Evolutionary conservation across 2,888 invertebrate species (phyloP), one percentile per base, ranked within the genome.

Genomic region (Volucella inanis): DNA sequence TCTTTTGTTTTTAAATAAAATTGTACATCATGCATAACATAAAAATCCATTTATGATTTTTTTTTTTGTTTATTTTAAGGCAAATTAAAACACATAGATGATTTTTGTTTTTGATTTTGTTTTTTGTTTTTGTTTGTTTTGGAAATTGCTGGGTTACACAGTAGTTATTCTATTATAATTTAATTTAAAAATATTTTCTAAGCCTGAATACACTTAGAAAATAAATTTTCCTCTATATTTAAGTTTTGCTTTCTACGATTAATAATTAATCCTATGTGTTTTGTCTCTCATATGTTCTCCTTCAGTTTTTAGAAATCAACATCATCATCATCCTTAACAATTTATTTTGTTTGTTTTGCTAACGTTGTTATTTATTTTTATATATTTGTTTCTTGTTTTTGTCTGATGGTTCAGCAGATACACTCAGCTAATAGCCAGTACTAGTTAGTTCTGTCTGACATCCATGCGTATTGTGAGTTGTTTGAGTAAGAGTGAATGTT

Each of bases 21-120:
- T 71, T 80, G 79, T 84, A 84, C 84, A 84, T 84, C 75, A 80
- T 84, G 84, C 67, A 70, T 84, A 84, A 75, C 80, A 80, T 64
- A 80, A 71, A 79, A 61, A 75, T 75, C 41, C 70, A 6, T 61
- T 39, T 59, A 59, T 22, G 68, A 55, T 75, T 45, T 78, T 31
- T 59, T 57, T 39, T 61, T 47, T 62, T 62, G 38, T 71, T 59
- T 18, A 31, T 31, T 64, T 45, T 75, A 84, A 84, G 84, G 84
- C 84, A 84, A 84, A 84, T 84, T 71, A 84, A 84, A 80, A 84
- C 84, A 84, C 75, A 84, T 64, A 75, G 68, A 57, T 61, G 45
- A 67, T 22, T 14, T 59, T 74, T 49, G 65, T 55, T 67, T 72
- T 50, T 70, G 57, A 47, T 65, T 75, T 43, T 70, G 12, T 64